Percentiles rank a stretch among this genome's conserved stretches.
These are phyloP conservation scores for Dinomys branickii DNA, from an alignment of 2,113 vertebrate genomes.

Conservation along the genomic window DNA sequence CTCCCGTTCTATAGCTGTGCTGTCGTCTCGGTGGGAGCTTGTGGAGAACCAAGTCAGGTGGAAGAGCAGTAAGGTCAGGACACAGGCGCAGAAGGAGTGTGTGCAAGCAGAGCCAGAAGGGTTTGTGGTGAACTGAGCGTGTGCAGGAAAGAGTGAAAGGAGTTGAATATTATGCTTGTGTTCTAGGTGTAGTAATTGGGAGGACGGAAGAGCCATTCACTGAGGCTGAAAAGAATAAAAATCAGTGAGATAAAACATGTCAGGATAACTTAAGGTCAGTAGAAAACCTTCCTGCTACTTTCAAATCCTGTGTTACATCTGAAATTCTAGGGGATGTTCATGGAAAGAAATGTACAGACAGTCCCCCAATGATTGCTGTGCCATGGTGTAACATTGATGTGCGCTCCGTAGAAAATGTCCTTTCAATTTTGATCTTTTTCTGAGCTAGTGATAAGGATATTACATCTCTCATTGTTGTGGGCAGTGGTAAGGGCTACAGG, in stretches of 20 bases:
- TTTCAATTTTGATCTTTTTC: background rate
- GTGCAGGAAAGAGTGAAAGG: background rate
- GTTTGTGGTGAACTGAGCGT: background rate
- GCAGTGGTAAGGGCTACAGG: no score
- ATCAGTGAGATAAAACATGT: background rate
- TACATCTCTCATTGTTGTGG: background rate
- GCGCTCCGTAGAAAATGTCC: background rate
- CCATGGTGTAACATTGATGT: background rate
- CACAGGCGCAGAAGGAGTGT: background rate
- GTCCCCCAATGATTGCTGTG: background rate
- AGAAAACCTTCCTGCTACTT: background rate
- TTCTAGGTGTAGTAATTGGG: background rate
- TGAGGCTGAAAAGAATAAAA: background rate
- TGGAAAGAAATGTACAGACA: background rate
- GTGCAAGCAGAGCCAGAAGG: fast-evolving
- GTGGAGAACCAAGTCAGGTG: background rate
- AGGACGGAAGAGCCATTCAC: background rate
- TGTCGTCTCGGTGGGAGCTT: background rate
- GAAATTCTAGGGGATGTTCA: background rate
- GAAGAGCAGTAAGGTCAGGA: background rate
- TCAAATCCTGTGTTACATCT: background rate
- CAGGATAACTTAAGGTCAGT: background rate
- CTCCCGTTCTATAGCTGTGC: background rate
- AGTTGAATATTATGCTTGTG: background rate
- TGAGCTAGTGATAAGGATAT: background rate